Evolutionary conservation across 2,797 vertebrate genomes (phyloP), one percentile per base, ranked within the genome.

Genomic region (Podargus strigoides): DNA sequence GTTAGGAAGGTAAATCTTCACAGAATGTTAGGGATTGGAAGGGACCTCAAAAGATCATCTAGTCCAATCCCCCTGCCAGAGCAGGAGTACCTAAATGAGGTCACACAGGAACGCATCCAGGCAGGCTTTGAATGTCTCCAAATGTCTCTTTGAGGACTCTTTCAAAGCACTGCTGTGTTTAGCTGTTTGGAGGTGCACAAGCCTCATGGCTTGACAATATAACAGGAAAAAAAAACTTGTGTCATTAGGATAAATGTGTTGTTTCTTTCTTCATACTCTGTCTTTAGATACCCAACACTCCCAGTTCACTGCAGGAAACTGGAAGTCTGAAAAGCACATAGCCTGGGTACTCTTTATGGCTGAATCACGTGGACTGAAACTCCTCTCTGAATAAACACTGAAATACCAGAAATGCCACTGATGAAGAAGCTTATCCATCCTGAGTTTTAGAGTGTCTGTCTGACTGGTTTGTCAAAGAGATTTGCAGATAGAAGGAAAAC

Each of bases 371-470:
- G 75, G 74, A 53, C 32, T 67, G 59, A 87, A 94, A 69, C 23
- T 69, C 53, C 44, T 94, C 41, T 70, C 56, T 95, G 1, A 52
- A 74, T 68, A 96, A 96, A 93, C 88, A 90, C 16, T 79, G 72
- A 95, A 96, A 97, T 96, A 94, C 91, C 94, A 97, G 87, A 93
- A 95, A 97, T 97, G 80, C 86, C 94, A 55, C 32, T 75, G 59
- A 85, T 73, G 85, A 59, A 80, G 84, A 93, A 89, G 81, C 56
- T 95, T 88, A 96, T 87, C 93, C 78, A 70, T 86, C 78, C 69
- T 50, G 69, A 93, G 23, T 90, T 92, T 72, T 79, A 77, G 66
- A 87, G 49, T 87, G 84, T 93, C 92, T 95, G 64, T 85, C 90
- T 94, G 95, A 91, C 53, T 82, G 58, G 47, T 83, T 81, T 92